Evolutionary conservation across 1,140 invertebrate species (phyloP), one percentile per base, ranked within the genome.

Genomic region (Drosophila fuyamai): DNA sequence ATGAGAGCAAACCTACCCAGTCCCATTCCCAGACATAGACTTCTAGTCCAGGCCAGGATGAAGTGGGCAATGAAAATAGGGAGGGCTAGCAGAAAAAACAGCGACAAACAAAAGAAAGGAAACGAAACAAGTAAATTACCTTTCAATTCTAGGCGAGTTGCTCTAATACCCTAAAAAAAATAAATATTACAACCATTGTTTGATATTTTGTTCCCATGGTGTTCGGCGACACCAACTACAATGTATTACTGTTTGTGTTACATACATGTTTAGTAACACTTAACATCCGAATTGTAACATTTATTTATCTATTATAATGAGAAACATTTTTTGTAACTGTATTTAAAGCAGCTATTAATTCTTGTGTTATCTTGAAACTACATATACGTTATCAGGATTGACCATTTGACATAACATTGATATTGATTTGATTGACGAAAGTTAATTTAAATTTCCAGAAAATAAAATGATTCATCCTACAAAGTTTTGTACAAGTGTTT

Each of bases 1-100:
- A 86, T 82, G 82, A 88, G 82, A 86, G 82, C 83, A 85, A 81
- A 76, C 70, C 62, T 63, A 40, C 44, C 55, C 67, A 73, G 61
- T 54, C 56, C 65, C 58, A 66, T 10, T 54, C 13, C 38, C 60
- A 81, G 58, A 65, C 68, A 23, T 62, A 55, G 58, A 40, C 54
- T 14, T 51, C 4, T n/a, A 51, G 13, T 51, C 27, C 47, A 61
- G 55, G 36, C 36, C 41, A 48, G 66, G 60, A 62, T 32, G 16
- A 27, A 48, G 60, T 23, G 74, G 40, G 68, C 63, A 62, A 76
- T 79, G 70, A 71, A 79, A 79, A 32, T 32, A 85, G 82, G 60
- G 75, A 83, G 66, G 59, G 40, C 61, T 61, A 47, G 50, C 40
- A 70, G 60, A 51, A 56, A 44, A 16, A 56, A 8, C 44, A 44